Evolutionary conservation across 2,113 vertebrate genomes (phyloP), one percentile per base, ranked within the genome.

Genomic region (Cottus gobio): DNA sequence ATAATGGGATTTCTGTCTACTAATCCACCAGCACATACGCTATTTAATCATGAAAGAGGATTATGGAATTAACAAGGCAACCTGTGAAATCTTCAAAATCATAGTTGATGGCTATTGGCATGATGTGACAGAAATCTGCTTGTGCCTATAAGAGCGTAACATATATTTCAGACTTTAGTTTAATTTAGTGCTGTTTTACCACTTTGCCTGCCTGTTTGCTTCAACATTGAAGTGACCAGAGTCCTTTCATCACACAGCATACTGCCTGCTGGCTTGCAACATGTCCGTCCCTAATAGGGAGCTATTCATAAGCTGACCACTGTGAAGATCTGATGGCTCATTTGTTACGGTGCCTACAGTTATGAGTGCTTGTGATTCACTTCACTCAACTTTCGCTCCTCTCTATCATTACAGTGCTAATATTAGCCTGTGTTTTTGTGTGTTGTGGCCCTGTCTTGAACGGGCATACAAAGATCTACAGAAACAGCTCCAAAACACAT

Each of bases 21-120:
- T 36, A 62, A 83, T 63, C 44, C 63, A n/a, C 1, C 4, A 46
- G 16, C 42, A 68, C 15, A 34, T 16, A 62, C 24, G 6, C 37
- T 63, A 68, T 48, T 57, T 15, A 26, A 22, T 62, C 42, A 36
- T 63, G 56, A 28, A 79, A 64, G 30, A 66, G 60, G 52, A 74
- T 84, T 84, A 74, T 24, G 6, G 48, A 39, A 18, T 7, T 31
- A 56, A 71, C 11, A 30, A 12, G 16, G 12, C 80, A 18, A 7
- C 22, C n/a, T 30, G 22, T 42, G 5, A 74, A 60, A 68, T 62
- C 42, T 31, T 13, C 18, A 31, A 61, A 37, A 24, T 52, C 30
- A 3, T 50, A 70, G 16, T 30, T 8, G 44, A 61, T 31, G 9
- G 39, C 6, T 13, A 10, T 50, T 20, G 30, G 42, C 16, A 11